phyloP scores from a whole-genome alignment of 2,113 vertebrate species.

The Andinoacara biseriatus region DNA sequence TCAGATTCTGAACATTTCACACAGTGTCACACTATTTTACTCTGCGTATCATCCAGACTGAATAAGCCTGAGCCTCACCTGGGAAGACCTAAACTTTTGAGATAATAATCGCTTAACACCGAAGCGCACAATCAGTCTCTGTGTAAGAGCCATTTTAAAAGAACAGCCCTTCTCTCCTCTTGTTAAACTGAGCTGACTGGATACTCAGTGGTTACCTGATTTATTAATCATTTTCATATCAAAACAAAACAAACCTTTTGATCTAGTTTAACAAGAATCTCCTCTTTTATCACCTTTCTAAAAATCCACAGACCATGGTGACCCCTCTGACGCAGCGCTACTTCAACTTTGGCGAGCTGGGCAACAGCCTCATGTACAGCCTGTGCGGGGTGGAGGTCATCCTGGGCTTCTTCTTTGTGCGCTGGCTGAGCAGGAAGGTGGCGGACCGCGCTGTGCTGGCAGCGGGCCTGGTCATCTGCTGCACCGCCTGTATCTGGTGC shows the following conservation, averaged over 20 bases:
- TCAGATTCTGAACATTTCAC: conserved; percentile 60
- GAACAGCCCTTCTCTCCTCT: not conserved
- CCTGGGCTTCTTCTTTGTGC: conserved; percentile 85
- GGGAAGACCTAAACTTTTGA: conserved; percentile 8
- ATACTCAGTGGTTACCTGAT: not conserved
- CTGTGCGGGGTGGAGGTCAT: conserved; percentile 87
- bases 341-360: conserved; percentile 84
- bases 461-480: conserved; percentile 82
- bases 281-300: conserved; percentile 3
- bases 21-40: conserved; percentile 51
- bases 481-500: conserved; percentile 85
- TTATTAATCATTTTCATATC: conserved; percentile 28
- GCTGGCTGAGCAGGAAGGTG: conserved; percentile 80
- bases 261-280: conserved; percentile 31
- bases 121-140: conserved; percentile 11
- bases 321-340: conserved; percentile 85
- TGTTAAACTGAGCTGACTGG: not conserved
- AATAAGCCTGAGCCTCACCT: conserved; percentile 34
- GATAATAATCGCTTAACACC: conserved; percentile 24
- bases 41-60: conserved; percentile 9
- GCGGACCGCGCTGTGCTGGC: conserved; percentile 81
- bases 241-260: conserved; percentile 31
- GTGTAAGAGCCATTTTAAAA: not conserved
- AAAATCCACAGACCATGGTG: conserved; percentile 82
- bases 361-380: conserved; percentile 88